A percentile compares a stretch with the other conserved stretches of the same genome.
Evolutionary conservation across 2,888 invertebrate genomes (phyloP).

Genomic region (Bursaphelenchus okinawaensis): DNA sequence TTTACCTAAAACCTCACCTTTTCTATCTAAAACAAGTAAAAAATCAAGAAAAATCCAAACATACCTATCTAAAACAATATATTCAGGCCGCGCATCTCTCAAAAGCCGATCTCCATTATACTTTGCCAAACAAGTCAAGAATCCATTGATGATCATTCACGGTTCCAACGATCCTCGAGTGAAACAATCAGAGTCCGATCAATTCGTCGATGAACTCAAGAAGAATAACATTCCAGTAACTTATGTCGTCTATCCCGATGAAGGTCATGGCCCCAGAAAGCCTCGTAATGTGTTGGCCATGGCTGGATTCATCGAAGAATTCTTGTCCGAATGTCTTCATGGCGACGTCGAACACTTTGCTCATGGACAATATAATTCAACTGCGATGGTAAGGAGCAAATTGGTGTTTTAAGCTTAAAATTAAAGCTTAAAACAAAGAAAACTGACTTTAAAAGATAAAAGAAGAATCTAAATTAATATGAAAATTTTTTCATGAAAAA

Average conservation of each 20-base stretch:
- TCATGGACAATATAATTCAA: slow-evolving; percentile 51
- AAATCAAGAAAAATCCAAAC: too few relatives aligned
- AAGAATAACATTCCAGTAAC: slow-evolving; percentile 53
- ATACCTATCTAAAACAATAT: too few relatives aligned
- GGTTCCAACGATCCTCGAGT: slow-evolving; percentile 57
- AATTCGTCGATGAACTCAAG: slow-evolving; percentile 51
- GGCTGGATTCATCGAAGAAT: slow-evolving; percentile 52
- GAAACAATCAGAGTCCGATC: slow-evolving; percentile 53
- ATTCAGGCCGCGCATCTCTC: slow-evolving; percentile 42
- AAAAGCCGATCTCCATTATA: slow-evolving; percentile 51
- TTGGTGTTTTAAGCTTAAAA: too few relatives aligned
- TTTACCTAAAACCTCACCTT: too few relatives aligned
- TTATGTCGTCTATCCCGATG: slow-evolving; percentile 53
- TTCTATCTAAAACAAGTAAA: too few relatives aligned
- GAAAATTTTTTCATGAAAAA: too few relatives aligned
- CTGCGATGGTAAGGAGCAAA: slow-evolving; percentile 45
- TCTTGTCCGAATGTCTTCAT: slow-evolving; percentile 47
- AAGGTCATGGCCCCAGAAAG: slow-evolving; percentile 53
- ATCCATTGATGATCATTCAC: slow-evolving; percentile 55
- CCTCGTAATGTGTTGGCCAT: slow-evolving; percentile 43
- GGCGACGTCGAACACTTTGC: slow-evolving; percentile 49
- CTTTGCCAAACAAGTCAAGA: slow-evolving; percentile 50
- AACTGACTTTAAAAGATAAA: too few relatives aligned
- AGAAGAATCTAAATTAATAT: too few relatives aligned
- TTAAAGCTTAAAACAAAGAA: too few relatives aligned